Evolutionary conservation across 2,113 vertebrate species (phyloP).

Genomic region (Cyprinodon tularosa): DNA sequence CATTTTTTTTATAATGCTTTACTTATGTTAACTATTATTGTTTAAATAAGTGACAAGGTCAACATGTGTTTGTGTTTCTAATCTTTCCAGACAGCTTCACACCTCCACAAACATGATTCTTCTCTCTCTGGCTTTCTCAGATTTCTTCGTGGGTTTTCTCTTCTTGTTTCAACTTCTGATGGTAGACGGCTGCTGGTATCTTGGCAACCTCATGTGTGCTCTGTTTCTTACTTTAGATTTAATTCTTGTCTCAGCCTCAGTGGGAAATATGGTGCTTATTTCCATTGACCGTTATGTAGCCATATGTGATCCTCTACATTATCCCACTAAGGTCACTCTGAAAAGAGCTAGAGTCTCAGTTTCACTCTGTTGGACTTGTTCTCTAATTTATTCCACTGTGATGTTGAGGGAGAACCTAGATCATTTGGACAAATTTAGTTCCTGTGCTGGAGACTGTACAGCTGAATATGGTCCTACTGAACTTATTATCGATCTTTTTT

Average conservation of each 20-base stretch:
- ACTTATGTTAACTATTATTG: too few relatives aligned
- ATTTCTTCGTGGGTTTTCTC: constrained; percentile 27
- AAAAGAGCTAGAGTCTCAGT: not conserved
- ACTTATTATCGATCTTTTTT: not conserved
- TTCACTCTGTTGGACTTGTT: constrained; percentile 22
- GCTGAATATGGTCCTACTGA: not conserved
- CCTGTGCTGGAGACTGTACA: constrained; percentile 32
- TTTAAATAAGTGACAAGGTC: not conserved
- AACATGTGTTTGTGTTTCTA: not conserved
- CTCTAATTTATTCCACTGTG: accelerated
- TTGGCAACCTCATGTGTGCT: constrained; percentile 5
- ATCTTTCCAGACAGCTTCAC: constrained; percentile 65
- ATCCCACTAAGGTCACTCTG: constrained; percentile 8
- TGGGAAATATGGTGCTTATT: not conserved
- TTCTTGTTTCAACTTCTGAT: constrained; percentile 25
- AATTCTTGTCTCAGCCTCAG: not conserved
- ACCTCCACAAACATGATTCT: constrained; percentile 69
- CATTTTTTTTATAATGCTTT: too few relatives aligned
- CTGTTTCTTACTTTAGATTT: not conserved
- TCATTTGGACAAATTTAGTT: not conserved
- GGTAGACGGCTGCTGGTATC: constrained; percentile 31
- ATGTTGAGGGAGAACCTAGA: not conserved
- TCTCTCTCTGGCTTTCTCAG: constrained; percentile 57
- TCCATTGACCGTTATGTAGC: too few relatives aligned
- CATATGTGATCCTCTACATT: constrained; percentile 34